Evolutionary conservation across 92 coral and sea anemone genomes (phyloP), one percentile per base, ranked within the genome.

Genomic region (Montipora capitata): DNA sequence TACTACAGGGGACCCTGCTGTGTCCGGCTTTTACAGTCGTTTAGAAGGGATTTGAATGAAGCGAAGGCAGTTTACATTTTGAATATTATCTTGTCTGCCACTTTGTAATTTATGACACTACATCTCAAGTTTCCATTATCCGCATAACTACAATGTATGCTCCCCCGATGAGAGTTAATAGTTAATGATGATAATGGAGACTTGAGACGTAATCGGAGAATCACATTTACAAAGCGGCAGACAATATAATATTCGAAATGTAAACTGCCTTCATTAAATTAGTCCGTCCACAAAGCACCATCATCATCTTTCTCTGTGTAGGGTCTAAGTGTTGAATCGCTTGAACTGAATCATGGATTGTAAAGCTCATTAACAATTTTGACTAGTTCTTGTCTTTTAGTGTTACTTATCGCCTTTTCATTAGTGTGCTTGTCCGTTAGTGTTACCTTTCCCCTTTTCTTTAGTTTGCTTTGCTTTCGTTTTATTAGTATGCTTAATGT

Each of bases 241-340:
- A 13, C 64, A n/a, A 58, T n/a, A 58, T 58, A 42, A 68, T 68
- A 68, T 68, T 68, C 74, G 49, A 42, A 68, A 68, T 68, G 74
- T 38, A 27, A 58, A 58, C 64, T n/a, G 64, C 64, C 64, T 58
- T 58, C 20, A n/a, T n/a, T n/a, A n/a, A n/a, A n/a, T n/a, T n/a
- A n/a, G n/a, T n/a, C n/a, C n/a, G n/a, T n/a, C n/a, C n/a, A n/a
- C n/a, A n/a, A n/a, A n/a, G n/a, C n/a, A n/a, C n/a, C n/a, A n/a
- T n/a, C n/a, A n/a, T n/a, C n/a, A n/a, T n/a, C n/a, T n/a, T n/a
- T n/a, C n/a, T n/a, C n/a, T n/a, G n/a, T n/a, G n/a, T n/a, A n/a
- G n/a, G n/a, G n/a, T n/a, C n/a, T n/a, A n/a, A n/a, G n/a, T n/a
- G n/a, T n/a, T n/a, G n/a, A n/a, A n/a, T n/a, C n/a, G n/a, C n/a